Conservation (phyloP, 1,140 invertebrate species). For the Diploscapter pachys region DNA sequence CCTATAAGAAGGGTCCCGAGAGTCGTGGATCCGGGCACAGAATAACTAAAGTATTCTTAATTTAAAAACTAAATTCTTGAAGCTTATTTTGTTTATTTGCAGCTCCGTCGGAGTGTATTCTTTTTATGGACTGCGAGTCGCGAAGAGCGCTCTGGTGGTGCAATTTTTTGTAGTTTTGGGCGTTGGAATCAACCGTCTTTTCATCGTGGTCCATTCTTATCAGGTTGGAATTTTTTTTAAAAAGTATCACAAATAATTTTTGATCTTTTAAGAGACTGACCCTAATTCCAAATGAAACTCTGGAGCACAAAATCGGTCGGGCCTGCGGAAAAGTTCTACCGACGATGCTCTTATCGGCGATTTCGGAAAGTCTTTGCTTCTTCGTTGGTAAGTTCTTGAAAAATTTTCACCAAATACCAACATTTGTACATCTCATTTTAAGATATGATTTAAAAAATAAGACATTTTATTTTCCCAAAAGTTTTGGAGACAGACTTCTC, state of each 20-base stretch:
- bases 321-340: conserved; percentile 18
- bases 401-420: too few relatives aligned
- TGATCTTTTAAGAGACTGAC: background rate
- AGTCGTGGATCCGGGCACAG: too few relatives aligned
- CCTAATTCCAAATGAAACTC: background rate
- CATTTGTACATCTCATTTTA: too few relatives aligned
- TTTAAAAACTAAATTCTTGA: too few relatives aligned
- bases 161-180: conserved; percentile 87
- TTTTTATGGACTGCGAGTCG: conserved; percentile 73
- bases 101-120: conserved; percentile 78
- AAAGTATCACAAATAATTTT: background rate
- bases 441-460: too few relatives aligned
- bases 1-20: too few relatives aligned
- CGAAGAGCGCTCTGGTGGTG: conserved; percentile 85
- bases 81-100: conserved; percentile 66
- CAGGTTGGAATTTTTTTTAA: background rate
- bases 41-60: too few relatives aligned
- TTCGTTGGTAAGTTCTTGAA: conserved; percentile 56
- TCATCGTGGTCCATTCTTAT: conserved; percentile 72
- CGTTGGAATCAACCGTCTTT: conserved; percentile 91
- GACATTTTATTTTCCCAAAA: too few relatives aligned
- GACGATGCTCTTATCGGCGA: conserved; percentile 65
- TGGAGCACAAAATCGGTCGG: background rate
- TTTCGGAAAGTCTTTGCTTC: conserved; percentile 66
- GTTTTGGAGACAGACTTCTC: too few relatives aligned